Conservation (phyloP, 2,113 vertebrate species). For the Brachyhypopomus occidentalis region DNA sequence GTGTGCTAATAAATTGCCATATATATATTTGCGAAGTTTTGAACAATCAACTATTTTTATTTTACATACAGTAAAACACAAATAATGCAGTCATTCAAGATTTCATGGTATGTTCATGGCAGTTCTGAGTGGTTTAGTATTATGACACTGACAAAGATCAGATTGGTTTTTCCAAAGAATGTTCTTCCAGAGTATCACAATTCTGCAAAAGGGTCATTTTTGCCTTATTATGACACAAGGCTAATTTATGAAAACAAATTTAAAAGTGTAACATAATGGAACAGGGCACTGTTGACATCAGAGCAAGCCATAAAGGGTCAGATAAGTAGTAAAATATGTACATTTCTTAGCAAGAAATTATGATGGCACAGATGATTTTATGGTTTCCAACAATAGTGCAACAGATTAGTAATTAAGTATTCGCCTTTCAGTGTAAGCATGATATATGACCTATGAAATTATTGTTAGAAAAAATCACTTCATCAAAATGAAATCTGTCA, state of each 20-base stretch:
- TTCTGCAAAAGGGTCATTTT: not conserved
- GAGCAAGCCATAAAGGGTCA: slow-evolving; percentile 1
- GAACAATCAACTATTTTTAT: slow-evolving; percentile 20
- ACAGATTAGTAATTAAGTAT: not conserved
- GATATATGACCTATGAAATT: slow-evolving; percentile 17
- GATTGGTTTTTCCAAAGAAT: not conserved
- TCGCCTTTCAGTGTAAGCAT: slow-evolving; percentile 13
- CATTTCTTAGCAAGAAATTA: not conserved
- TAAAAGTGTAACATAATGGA: slow-evolving; percentile 10
- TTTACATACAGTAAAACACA: slow-evolving; percentile 46
- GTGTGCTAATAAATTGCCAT: slow-evolving; percentile 47
- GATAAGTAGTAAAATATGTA: not conserved
- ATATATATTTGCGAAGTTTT: slow-evolving; percentile 48
- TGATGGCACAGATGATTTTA: not conserved
- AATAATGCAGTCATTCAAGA: slow-evolving; percentile 29
- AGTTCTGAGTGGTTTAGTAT: slow-evolving; percentile 24
- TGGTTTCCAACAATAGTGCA: not conserved
- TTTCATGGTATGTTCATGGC: slow-evolving; percentile 7
- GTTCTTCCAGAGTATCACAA: slow-evolving; percentile 10
- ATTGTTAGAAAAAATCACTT: not conserved
- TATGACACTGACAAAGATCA: not conserved
- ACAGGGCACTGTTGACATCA: not conserved
- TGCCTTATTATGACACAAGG: slow-evolving; percentile 25
- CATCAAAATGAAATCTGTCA: not conserved
- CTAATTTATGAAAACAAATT: not conserved